A percentile compares a stretch with the other conserved stretches of the same genome.
Evolutionary conservation across 2,888 invertebrate species (phyloP).

Genomic region (Liodrosophila aerea): DNA sequence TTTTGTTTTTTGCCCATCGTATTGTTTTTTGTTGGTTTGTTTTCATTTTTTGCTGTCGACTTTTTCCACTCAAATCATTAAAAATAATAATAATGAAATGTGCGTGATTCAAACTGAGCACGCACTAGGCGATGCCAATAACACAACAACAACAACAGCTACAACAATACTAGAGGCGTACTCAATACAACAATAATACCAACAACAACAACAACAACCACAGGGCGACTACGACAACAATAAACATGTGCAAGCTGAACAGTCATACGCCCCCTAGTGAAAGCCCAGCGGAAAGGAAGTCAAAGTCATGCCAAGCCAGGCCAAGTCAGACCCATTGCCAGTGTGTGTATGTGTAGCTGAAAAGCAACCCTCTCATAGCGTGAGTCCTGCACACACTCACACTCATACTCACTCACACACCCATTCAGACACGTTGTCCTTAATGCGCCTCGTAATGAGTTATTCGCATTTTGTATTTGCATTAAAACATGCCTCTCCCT

Average conservation of each 20-base stretch:
- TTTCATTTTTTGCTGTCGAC: conserved; percentile 29
- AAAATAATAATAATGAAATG: conserved; percentile 76
- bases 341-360: conserved; percentile 28
- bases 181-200: conserved; percentile 60
- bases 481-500: conserved; percentile 58
- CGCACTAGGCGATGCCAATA: conserved; percentile 75
- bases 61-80: conserved; percentile 74
- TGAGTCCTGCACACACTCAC: conserved; percentile 44
- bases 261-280: conserved; percentile 58
- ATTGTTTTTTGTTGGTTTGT: conserved; percentile 19
- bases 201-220: conserved; percentile 25
- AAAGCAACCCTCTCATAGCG: conserved; percentile 68
- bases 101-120: conserved; percentile 75
- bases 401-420: conserved; percentile 25
- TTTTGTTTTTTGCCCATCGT: conserved; percentile 6
- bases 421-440: conserved; percentile 50
- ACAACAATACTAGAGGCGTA: conserved; percentile 55
- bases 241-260: conserved; percentile 54
- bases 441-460: conserved; percentile 78
- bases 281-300: conserved; percentile 55
- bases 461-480: conserved; percentile 75
- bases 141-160: conserved; percentile 39
- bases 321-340: conserved; percentile 2
- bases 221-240: conserved; percentile 29
- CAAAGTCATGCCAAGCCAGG: conserved; percentile 57